These are phyloP conservation scores for Lerema accius DNA, from an alignment of 1,140 invertebrate genomes.

Conservation along the genomic window DNA sequence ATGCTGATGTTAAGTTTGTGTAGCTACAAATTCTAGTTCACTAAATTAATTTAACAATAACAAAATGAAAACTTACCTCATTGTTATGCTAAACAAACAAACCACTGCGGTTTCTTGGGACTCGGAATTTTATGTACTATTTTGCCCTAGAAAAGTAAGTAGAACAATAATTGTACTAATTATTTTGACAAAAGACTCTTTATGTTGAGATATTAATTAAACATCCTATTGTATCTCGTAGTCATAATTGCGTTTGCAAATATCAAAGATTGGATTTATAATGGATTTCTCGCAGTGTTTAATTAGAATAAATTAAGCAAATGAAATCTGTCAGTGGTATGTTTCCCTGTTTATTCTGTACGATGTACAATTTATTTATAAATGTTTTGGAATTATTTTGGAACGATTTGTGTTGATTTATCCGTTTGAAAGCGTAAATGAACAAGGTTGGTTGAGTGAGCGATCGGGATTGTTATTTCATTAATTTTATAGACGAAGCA, in stretches of 20 bases:
- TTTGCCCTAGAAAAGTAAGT: constrained; percentile 1
- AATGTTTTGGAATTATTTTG: constrained; percentile 1
- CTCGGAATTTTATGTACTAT: constrained; percentile 5
- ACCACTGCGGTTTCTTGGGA: constrained; percentile 7
- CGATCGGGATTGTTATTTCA: not conserved
- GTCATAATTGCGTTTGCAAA: constrained; percentile 16
- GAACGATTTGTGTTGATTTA: constrained; percentile 1
- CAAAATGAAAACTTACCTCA: constrained; percentile 16
- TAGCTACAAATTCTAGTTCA: not conserved
- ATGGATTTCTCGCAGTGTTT: constrained; percentile 16
- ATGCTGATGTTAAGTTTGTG: not conserved
- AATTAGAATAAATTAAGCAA: constrained; percentile 22
- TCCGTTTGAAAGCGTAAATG: not conserved
- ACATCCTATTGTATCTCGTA: not conserved
- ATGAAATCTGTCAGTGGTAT: constrained; percentile 6
- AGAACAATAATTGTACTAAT: constrained; percentile 12
- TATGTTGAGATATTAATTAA: constrained; percentile 12
- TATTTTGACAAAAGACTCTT: constrained; percentile 14
- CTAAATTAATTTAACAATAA: constrained; percentile 15
- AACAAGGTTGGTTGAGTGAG: not conserved
- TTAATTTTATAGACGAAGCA: not conserved
- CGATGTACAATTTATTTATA: constrained; percentile 16
- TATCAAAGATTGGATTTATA: constrained; percentile 19
- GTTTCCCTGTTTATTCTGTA: constrained; percentile 3
- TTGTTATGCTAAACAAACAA: constrained; percentile 29